phyloP scores from a whole-genome alignment of 2,888 invertebrate species.

The Gibbula magus region DNA sequence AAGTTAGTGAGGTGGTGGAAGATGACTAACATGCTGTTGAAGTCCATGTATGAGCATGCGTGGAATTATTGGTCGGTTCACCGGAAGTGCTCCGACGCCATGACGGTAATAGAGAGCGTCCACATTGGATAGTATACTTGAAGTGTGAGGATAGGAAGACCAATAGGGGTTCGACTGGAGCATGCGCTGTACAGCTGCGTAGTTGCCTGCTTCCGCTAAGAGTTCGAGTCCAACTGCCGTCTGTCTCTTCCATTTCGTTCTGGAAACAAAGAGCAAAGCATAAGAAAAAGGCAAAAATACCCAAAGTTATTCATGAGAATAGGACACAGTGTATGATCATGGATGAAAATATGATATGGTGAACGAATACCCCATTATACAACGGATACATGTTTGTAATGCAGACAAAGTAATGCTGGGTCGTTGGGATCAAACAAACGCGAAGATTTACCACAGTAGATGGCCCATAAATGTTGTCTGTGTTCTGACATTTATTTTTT shows the following conservation, averaged over 20 bases:
- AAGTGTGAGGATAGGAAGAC: slow-evolving; percentile 71
- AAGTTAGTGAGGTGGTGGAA: slow-evolving; percentile 45
- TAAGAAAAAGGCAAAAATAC: no score
- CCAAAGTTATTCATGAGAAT: no score
- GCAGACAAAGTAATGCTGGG: no score
- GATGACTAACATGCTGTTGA: slow-evolving; percentile 65
- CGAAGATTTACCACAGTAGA: no score
- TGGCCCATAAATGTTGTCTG: no score
- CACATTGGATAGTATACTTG: slow-evolving; percentile 63
- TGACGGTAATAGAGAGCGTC: slow-evolving; percentile 68
- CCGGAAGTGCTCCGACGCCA: slow-evolving; percentile 44
- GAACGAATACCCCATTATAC: no score
- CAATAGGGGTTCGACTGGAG: slow-evolving; percentile 76
- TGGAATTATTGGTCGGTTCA: slow-evolving; percentile 68
- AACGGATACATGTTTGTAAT: no score
- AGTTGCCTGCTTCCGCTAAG: slow-evolving; percentile 96
- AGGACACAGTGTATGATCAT: no score
- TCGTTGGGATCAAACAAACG: no score
- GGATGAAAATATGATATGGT: no score
- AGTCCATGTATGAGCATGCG: slow-evolving; percentile 70
- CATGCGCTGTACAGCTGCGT: slow-evolving; percentile 97
- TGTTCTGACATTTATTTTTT: no score
- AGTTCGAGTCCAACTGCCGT: slow-evolving; percentile 98
- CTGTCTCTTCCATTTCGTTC: slow-evolving; percentile 99
- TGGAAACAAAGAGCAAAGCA: slow-evolving; percentile 75